Evolutionary conservation across 2,888 invertebrate genomes (phyloP), one percentile per base, ranked within the genome.

Genomic region (Heliconius ethilla): DNA sequence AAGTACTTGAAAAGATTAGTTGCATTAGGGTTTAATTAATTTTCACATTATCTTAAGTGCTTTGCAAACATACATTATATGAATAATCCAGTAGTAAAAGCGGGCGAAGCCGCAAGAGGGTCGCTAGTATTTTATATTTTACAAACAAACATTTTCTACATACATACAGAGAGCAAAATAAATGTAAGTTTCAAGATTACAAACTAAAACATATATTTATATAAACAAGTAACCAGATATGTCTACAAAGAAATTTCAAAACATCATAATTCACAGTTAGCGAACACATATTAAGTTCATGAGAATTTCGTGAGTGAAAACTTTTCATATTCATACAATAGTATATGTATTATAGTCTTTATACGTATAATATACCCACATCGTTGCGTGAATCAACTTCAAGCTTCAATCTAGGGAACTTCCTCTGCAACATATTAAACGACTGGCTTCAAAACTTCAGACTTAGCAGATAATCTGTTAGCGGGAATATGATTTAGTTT

Each of bases 391-490:
- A 78, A 80, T 81, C 80, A 79, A 80, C 77, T 80, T 75, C 76
- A 76, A 73, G 78, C 78, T 78, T 80, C 79, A 80, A 80, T 78
- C 88, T 86, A 87, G 84, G 86, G 86, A 92, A 92, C 90, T 92
- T 92, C 87, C 86, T 84, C 90, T 85, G 81, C 86, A 88, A 88
- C 87, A 88, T 90, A 88, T 88, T 88, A 88, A 87, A 87, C 83
- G 83, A 82, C 80, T 83, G 89, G 89, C 87, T 89, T 87, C 87
- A 86, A 86, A 90, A 91, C 89, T 90, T 89, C 82, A 85, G 86
- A 86, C 87, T 89, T 85, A 85, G 87, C 89, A 87, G 86, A 88
- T 82, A 79, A 83, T 83, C 78, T 80, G 75, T 82, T 81, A 67
- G 75, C 63, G 76, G 33, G 79, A 78, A 76, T 77, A 77, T 76